Percentiles rank a stretch among this genome's conserved stretches.
Evolutionary conservation across 2,888 invertebrate species (phyloP).

Genomic region (Pseudoips prasinana): DNA sequence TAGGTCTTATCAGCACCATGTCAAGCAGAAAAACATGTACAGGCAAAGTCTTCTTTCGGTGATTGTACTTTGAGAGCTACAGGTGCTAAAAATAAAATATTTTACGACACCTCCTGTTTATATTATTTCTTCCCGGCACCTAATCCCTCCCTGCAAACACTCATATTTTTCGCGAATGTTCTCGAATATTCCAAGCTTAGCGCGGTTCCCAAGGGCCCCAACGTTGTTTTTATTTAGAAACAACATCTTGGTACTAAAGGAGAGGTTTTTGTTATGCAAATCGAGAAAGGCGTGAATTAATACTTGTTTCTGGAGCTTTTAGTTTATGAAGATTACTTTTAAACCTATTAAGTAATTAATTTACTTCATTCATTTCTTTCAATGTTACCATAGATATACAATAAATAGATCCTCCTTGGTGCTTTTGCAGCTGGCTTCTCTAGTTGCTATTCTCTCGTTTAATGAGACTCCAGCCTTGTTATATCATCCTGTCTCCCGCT

Average conservation of each 20-base stretch:
- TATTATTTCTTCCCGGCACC: constrained; percentile 3
- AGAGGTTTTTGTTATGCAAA: constrained; percentile 43
- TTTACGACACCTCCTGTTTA: constrained; percentile 20
- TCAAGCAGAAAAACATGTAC: no score
- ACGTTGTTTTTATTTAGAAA: constrained; percentile 26
- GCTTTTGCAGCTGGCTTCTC: no score
- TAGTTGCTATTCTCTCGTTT: no score
- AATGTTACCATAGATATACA: no score
- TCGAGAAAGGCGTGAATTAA: constrained; percentile 25
- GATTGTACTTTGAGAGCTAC: constrained; percentile 6
- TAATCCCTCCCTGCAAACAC: constrained; percentile 30
- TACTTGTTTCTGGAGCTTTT: constrained; percentile 6
- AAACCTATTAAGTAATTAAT: no score
- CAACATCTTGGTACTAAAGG: constrained; percentile 18
- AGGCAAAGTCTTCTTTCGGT: no score
- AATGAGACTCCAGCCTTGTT: no score
- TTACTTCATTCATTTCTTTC: no score
- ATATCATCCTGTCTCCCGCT: no score
- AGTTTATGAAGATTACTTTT: constrained; percentile 12
- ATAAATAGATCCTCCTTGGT: no score
- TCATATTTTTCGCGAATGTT: constrained; percentile 28
- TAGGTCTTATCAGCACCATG: no score
- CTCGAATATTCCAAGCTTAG: constrained; percentile 7
- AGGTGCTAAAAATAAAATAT: constrained; percentile 25
- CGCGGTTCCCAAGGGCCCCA: constrained; percentile 15